Evolutionary conservation across 2,113 vertebrate genomes (phyloP), one percentile per base, ranked within the genome.

Genomic region (Corythornis madagascariensis): DNA sequence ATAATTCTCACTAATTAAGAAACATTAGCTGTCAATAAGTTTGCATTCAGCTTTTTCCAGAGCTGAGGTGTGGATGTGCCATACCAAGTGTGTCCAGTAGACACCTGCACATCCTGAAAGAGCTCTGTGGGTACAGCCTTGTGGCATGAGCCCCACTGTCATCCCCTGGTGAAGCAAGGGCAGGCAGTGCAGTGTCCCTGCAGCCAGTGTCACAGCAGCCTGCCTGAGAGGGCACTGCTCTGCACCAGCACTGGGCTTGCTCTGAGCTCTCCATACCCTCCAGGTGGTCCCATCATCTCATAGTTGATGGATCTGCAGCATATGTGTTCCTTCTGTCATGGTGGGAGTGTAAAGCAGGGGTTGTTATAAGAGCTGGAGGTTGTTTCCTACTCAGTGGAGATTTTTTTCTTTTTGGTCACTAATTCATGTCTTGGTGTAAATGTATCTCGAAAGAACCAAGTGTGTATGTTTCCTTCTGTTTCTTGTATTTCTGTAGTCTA

Each of bases 311-410:
- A 4, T 55, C 12, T 45, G 45, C 56, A 71, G 21, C 15, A 5
- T 33, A 25, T 1, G 0, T 63, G 59, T 20, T 45, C 16, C 25
- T 80, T 60, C 2, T 0, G 0, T 28, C 11, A 3, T 35, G 14
- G 16, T 28, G 52, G 8, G 19, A 6, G 12, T 16, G 38, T 48
- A 28, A 83, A 50, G 13, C 33, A 21, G 3, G 24, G 31, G 18
- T 77, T 29, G 57, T 55, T 47, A 3, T 59, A 28, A 29, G 11
- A 52, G n/a, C 18, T 66, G 59, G 56, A 59, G 45, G 4, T 88
- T 29, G 38, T 72, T 89, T 84, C 16, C 10, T 61, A 0, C 35
- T 93, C 18, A 31, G 38, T 38, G 10, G 38, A 38, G 38, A 38
- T 38, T 19, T 65, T 60, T 20, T 57, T 57, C 33, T 61, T 48